These are phyloP conservation scores for Netelia fuscicornis DNA, from an alignment of 2,888 invertebrate genomes.

Conservation along the genomic window DNA sequence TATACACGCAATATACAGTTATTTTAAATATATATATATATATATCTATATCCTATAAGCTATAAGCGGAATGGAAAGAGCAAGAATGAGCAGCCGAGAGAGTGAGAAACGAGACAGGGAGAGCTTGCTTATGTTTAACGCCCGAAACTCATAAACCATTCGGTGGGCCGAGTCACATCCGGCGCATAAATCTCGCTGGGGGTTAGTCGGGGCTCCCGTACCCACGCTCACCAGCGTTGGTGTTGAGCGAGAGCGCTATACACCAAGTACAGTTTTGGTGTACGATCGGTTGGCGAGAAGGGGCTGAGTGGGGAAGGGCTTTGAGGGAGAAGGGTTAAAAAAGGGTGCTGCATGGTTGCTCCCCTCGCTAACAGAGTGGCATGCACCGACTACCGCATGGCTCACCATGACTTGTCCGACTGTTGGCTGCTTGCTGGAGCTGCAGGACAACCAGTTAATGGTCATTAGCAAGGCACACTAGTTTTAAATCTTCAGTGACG, in stretches of 20 bases:
- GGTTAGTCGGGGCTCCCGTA: conserved; percentile 71
- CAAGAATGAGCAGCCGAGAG: conserved; percentile 61
- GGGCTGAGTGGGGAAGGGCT: conserved; percentile 61
- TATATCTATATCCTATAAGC: conserved; percentile 20
- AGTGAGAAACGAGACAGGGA: conserved; percentile 64
- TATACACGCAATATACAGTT: neutral
- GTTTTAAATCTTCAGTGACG: conserved; percentile 80
- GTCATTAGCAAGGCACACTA: conserved; percentile 80
- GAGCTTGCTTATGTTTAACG: conserved; percentile 73
- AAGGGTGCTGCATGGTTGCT: conserved; percentile 63
- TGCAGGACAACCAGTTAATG: conserved; percentile 80
- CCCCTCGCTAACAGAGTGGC: conserved; percentile 42
- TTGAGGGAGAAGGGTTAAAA: conserved; percentile 59
- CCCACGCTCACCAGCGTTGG: conserved; percentile 46
- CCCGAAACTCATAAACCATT: conserved; percentile 81
- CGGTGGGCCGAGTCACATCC: conserved; percentile 82
- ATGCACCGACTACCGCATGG: conserved; percentile 61
- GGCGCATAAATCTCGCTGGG: conserved; percentile 83
- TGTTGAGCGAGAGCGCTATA: conserved; percentile 61
- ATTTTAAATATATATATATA: no score
- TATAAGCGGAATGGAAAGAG: conserved; percentile 46
- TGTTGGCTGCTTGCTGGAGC: conserved; percentile 59
- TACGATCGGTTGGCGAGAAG: conserved; percentile 56
- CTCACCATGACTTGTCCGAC: conserved; percentile 56
- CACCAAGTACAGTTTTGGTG: conserved; percentile 58